Evolutionary conservation across 1,140 invertebrate species (phyloP), one percentile per base, ranked within the genome.

Genomic region (Bradynema listronoti): DNA sequence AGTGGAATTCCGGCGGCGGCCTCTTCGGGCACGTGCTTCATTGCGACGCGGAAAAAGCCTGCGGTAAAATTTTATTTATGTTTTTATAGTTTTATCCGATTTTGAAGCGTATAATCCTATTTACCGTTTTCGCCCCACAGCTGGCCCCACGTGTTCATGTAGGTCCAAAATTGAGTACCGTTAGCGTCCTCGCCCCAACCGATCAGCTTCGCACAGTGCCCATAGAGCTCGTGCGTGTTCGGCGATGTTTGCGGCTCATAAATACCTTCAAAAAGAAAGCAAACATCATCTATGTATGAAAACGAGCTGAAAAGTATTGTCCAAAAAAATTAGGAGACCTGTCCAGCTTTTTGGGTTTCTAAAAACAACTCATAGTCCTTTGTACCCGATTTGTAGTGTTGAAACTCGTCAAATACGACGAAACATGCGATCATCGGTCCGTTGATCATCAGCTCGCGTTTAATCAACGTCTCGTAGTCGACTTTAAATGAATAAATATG

Each of bases 361-460:
- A 39, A 11, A 11, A 19, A 19, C 36, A 39, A 11, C 11, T 11
- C 11, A 39, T 11, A 39, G 29, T n/a, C 19, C 2, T 1, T 32
- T 33, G 30, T 36, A 72, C 68, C 68, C 19, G 62, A 56, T 29
- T 58, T 45, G 51, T 71, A 71, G 41, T 71, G 69, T 30, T 69
- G 69, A 33, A 71, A 73, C 19, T 73, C 70, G 24, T 71, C 69
- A 33, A 58, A 61, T n/a, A 71, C 56, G 9, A 61, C 32, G 42
- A 73, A 71, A 54, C 69, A 71, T 1, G 65, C 69, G 22, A 71
- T 41, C 19, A 73, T 54, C 5, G 69, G 69, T 1, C 69, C 69
- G 52, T 70, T 41, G 4, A 70, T 30, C 32, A 66, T 42, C 4
- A 71, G 7, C 47, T 71, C 69, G 11, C 63, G 64, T 39, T 71